A percentile compares a stretch with the other conserved stretches of the same genome.
phyloP scores from a whole-genome alignment of 2,888 invertebrate species.

The Drosophila meridionalis region DNA sequence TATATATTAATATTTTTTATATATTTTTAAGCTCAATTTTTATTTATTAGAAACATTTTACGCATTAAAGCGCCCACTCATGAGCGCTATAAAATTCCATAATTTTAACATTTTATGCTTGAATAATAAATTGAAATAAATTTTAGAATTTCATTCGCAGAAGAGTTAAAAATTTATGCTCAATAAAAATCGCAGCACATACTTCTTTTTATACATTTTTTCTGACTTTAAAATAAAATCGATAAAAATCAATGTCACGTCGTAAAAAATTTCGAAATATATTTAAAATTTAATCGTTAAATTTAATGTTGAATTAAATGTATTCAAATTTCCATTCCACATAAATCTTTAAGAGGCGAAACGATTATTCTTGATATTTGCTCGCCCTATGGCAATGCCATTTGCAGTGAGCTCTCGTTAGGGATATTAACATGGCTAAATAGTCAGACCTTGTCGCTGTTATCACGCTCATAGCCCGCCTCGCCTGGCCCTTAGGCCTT shows the following conservation, averaged over 20 bases:
- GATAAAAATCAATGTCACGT: neutral
- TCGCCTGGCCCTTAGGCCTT: conserved; percentile 13
- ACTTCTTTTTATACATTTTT: neutral
- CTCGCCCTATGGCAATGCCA: conserved; percentile 13
- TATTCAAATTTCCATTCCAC: conserved; percentile 1
- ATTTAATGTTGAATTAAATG: neutral
- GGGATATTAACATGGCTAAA: conserved; percentile 34
- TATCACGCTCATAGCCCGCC: conserved; percentile 22
- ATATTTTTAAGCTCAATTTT: neutral
- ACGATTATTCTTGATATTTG: conserved; percentile 1
- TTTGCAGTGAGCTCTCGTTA: conserved; percentile 9
- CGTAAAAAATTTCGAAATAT: neutral
- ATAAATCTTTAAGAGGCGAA: conserved; percentile 1
- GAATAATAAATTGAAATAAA: conserved; percentile 11
- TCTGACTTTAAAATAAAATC: neutral
- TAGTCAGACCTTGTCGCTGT: conserved; percentile 28
- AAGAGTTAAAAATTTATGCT: neutral
- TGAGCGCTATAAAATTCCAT: neutral
- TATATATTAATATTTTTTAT: neutral
- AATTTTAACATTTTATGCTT: neutral
- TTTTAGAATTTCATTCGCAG: neutral
- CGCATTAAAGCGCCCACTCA: neutral
- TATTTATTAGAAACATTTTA: neutral
- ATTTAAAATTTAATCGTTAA: neutral
- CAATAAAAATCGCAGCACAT: neutral